phyloP scores from a whole-genome alignment of 2,888 invertebrate genomes.

The Dexiosoma caninum region DNA sequence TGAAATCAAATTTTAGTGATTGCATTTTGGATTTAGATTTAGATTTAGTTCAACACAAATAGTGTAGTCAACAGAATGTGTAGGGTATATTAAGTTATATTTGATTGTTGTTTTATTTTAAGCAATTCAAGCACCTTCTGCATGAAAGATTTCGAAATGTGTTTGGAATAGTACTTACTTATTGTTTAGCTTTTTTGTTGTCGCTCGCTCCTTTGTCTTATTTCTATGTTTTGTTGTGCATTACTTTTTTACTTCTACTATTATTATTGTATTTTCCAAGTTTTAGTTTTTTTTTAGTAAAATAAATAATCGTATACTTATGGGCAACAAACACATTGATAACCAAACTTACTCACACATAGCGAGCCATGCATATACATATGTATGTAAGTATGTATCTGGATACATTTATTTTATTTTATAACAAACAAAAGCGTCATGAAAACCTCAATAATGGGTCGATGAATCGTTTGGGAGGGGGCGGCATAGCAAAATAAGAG shows the following conservation, averaged over 20 bases:
- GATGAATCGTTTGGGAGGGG: too few relatives aligned
- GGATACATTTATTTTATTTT: slow-evolving; percentile 17
- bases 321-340: slow-evolving; percentile 3
- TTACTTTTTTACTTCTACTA: slow-evolving; percentile 38
- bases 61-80: not conserved
- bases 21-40: too few relatives aligned
- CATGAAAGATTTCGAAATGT: not conserved
- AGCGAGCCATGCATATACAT: not conserved
- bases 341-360: not conserved
- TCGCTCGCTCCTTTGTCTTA: not conserved
- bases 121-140: slow-evolving; percentile 26
- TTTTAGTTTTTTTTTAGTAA: slow-evolving; percentile 19
- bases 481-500: too few relatives aligned
- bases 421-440: slow-evolving; percentile 50
- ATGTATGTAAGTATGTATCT: slow-evolving; percentile 16
- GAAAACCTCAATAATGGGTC: slow-evolving; percentile 6
- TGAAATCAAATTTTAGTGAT: too few relatives aligned
- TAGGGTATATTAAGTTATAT: slow-evolving; percentile 15
- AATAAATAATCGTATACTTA: slow-evolving; percentile 14
- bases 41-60: not conserved
- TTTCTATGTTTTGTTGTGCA: slow-evolving; percentile 13
- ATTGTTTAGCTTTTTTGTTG: not conserved
- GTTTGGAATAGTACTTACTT: not conserved
- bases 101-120: slow-evolving; percentile 3
- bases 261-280: slow-evolving; percentile 35